A percentile compares a stretch with the other conserved stretches of the same genome.
phyloP scores from a whole-genome alignment of 2,888 invertebrate species.

The Cremastobaeus sp. region DNA sequence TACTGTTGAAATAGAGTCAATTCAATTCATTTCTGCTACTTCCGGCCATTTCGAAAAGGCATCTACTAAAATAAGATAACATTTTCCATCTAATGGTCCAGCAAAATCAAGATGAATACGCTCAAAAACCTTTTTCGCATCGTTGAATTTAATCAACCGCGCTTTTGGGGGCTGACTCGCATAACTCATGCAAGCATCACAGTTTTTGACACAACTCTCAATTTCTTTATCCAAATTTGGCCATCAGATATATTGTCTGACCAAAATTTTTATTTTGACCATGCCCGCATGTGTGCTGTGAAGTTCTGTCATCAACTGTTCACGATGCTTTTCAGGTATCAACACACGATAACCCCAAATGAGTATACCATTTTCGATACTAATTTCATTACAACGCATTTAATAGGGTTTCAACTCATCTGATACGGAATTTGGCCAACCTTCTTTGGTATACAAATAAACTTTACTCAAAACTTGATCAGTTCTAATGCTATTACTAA shows the following conservation, averaged over 20 bases:
- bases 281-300: slow-evolving; percentile 63
- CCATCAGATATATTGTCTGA: slow-evolving; percentile 66
- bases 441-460: slow-evolving; percentile 27
- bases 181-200: slow-evolving; percentile 46
- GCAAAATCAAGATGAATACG: slow-evolving; percentile 59
- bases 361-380: slow-evolving; percentile 37
- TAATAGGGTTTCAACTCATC: slow-evolving; percentile 24
- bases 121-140: slow-evolving; percentile 54
- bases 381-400: slow-evolving; percentile 13
- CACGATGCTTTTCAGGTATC: slow-evolving; percentile 59
- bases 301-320: slow-evolving; percentile 59
- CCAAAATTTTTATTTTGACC: slow-evolving; percentile 36
- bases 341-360: slow-evolving; percentile 65
- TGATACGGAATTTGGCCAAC: slow-evolving; percentile 25
- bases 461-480: slow-evolving; percentile 41
- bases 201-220: slow-evolving; percentile 40
- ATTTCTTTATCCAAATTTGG: slow-evolving; percentile 61
- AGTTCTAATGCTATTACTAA: not conserved
- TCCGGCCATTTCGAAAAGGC: slow-evolving; percentile 62
- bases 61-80: slow-evolving; percentile 61
- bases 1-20: slow-evolving; percentile 37
- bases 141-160: slow-evolving; percentile 52
- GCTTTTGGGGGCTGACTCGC: slow-evolving; percentile 52
- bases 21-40: slow-evolving; percentile 41
- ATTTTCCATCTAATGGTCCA: slow-evolving; percentile 52